These are phyloP conservation scores for Aphyosemion australe DNA, from an alignment of 2,113 vertebrate species.

Conservation along the genomic window DNA sequence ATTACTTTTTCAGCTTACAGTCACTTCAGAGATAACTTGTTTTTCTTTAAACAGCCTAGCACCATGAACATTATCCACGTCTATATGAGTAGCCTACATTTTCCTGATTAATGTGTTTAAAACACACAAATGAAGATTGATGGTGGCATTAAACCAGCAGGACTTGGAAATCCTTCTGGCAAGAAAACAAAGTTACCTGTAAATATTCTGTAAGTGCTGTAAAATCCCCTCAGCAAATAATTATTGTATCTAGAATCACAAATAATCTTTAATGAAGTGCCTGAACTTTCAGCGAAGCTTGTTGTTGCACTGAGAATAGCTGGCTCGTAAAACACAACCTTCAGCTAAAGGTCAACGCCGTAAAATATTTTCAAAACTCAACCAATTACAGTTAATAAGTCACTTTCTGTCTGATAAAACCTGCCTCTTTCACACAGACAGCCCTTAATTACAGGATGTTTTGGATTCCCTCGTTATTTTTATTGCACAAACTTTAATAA, in stretches of 20 bases:
- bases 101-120: no score
- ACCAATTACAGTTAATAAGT: conserved; percentile 29
- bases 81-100: no score
- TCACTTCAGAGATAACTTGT: no score
- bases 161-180: no score
- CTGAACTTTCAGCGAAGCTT: conserved; percentile 49
- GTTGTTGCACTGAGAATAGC: conserved; percentile 38
- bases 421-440: background rate
- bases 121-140: no score
- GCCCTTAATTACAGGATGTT: background rate
- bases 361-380: conserved; percentile 26
- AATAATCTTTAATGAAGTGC: conserved; percentile 43
- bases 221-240: background rate
- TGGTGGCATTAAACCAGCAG: no score
- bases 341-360: conserved; percentile 50
- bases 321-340: conserved; percentile 46
- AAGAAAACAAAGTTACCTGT: no score
- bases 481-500: background rate
- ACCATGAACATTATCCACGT: no score
- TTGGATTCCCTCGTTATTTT: background rate
- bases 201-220: background rate
- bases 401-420: conserved; percentile 2
- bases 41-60: no score
- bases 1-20: no score
- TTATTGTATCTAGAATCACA: conserved; percentile 18